Evolutionary conservation across 2,797 vertebrate species (phyloP).

Genomic region (Lacerta bilineata): DNA sequence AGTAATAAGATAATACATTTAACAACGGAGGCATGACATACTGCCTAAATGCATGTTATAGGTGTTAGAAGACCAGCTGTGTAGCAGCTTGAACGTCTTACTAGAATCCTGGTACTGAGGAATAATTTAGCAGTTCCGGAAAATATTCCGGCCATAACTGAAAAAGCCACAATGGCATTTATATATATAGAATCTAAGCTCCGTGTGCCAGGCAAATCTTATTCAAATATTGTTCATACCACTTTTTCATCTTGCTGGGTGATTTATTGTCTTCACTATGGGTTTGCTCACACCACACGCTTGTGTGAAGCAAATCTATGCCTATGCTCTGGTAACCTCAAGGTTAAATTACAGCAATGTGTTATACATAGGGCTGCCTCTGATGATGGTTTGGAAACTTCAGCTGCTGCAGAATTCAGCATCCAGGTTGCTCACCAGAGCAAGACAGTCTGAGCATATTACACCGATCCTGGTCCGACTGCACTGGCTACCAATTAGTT

Average conservation of each 20-base stretch:
- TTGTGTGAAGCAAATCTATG: not conserved
- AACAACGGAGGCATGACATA: not conserved
- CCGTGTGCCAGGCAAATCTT: not conserved
- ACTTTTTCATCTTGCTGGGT: not conserved
- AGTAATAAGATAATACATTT: not conserved
- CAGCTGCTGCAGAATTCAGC: too few species aligned
- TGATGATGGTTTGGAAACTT: too few species aligned
- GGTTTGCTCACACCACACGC: not conserved
- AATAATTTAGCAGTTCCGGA: not conserved
- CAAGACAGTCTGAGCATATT: too few species aligned
- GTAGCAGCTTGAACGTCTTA: not conserved
- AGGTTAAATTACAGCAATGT: too few species aligned
- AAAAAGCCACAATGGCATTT: not conserved
- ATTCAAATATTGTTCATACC: not conserved
- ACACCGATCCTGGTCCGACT: too few species aligned
- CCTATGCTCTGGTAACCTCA: too few species aligned
- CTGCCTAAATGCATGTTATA: constrained; percentile 24
- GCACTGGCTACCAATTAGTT: too few species aligned
- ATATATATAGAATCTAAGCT: not conserved
- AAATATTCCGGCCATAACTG: not conserved
- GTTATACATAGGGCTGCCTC: too few species aligned
- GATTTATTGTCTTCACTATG: not conserved
- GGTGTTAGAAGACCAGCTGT: not conserved
- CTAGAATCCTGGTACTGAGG: not conserved
- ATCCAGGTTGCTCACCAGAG: too few species aligned